phyloP scores from a whole-genome alignment of 2,113 vertebrate species.

The Cyphomyrus plagiostoma region DNA sequence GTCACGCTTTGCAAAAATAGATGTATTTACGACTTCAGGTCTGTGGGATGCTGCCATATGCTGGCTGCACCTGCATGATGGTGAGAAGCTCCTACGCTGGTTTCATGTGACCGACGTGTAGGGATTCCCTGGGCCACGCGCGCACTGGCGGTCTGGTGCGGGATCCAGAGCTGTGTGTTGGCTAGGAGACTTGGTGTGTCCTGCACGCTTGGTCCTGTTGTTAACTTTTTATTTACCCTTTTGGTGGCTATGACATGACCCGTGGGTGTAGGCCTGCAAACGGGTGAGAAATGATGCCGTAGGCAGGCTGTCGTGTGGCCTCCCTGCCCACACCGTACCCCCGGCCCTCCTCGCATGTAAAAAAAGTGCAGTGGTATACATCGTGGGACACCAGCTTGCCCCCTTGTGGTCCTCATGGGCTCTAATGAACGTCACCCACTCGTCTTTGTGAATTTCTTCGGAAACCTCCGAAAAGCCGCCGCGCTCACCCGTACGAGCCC shows the following conservation, averaged over 20 bases:
- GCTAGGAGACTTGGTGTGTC: neutral
- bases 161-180: neutral
- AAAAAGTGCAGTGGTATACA: too few relatives aligned
- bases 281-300: neutral
- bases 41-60: slow-evolving; percentile 18
- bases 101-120: neutral
- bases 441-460: neutral
- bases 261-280: neutral
- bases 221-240: neutral
- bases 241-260: neutral
- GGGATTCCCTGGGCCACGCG: neutral
- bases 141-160: neutral
- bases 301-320: neutral
- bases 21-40: neutral
- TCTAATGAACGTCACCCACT: too few relatives aligned
- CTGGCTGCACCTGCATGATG: slow-evolving; percentile 27
- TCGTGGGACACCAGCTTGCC: neutral
- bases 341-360: neutral
- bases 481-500: neutral
- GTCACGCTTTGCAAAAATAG: neutral
- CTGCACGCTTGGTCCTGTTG: neutral
- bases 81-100: slow-evolving; percentile 28
- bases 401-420: neutral
- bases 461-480: neutral
- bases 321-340: too few relatives aligned